Conservation (phyloP, 2,888 invertebrate species). For the Pandemis heparana region DNA sequence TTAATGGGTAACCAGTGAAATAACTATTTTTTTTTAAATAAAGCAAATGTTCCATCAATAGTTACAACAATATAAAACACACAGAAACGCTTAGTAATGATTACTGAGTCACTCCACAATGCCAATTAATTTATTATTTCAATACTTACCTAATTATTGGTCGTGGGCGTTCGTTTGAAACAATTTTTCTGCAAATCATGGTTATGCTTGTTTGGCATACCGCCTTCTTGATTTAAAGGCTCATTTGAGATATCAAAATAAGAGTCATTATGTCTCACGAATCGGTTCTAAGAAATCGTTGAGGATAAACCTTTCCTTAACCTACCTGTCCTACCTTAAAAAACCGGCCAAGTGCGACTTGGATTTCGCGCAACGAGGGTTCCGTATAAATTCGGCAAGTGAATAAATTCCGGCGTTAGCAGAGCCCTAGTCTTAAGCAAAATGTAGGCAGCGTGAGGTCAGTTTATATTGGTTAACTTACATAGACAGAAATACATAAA, state of each 20-base stretch:
- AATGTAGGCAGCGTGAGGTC: too few species aligned
- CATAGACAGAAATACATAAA: too few species aligned
- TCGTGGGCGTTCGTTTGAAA: conserved; percentile 52
- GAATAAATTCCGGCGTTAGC: too few species aligned
- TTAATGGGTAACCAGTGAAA: not conserved
- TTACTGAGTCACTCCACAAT: not conserved
- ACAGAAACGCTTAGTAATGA: not conserved
- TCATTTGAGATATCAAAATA: conserved; percentile 1
- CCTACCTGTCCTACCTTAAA: too few species aligned
- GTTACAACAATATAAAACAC: not conserved
- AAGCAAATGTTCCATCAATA: not conserved
- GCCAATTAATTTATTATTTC: conserved; percentile 12
- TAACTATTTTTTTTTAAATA: not conserved
- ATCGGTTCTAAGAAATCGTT: conserved; percentile 19
- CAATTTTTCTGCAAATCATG: conserved; percentile 53
- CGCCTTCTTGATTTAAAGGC: conserved; percentile 16
- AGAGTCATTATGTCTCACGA: not conserved
- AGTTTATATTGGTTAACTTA: too few species aligned
- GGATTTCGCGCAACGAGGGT: too few species aligned
- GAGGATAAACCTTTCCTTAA: not conserved
- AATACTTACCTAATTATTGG: conserved; percentile 6
- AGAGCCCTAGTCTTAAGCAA: too few species aligned
- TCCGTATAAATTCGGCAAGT: too few species aligned
- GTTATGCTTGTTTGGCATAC: not conserved
- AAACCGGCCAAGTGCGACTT: too few species aligned